A percentile compares a stretch with the other conserved stretches of the same genome.
phyloP scores from a whole-genome alignment of 2,797 vertebrate genomes.

The Rhynchotus rufescens region DNA sequence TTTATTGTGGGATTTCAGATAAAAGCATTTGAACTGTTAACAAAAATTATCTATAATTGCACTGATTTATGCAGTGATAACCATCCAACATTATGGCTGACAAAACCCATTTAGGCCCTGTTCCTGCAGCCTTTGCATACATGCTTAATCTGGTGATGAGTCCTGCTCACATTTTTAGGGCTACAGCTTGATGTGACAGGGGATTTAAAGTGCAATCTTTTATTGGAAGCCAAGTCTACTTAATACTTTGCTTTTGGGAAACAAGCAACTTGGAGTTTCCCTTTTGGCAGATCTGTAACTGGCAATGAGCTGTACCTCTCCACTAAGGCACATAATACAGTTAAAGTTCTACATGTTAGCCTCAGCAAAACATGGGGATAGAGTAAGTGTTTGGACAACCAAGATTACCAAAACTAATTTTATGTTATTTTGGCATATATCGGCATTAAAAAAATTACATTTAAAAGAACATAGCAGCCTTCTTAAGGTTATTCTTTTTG shows the following conservation, averaged over 20 bases:
- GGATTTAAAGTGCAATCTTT: neutral
- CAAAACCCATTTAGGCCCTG: neutral
- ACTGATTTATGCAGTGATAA: slow-evolving; percentile 2
- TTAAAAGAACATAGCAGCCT: neutral
- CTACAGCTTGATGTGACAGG: neutral
- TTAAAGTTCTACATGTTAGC: neutral
- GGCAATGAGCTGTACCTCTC: neutral
- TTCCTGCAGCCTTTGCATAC: neutral
- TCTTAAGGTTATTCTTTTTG: neutral
- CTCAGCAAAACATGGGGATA: neutral
- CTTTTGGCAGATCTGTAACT: neutral
- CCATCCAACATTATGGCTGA: neutral
- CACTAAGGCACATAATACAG: neutral
- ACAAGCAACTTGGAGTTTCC: neutral
- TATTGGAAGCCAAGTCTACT: neutral
- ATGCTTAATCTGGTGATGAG: neutral
- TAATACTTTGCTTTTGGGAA: neutral
- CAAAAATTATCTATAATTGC: slow-evolving; percentile 13
- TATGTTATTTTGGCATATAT: neutral
- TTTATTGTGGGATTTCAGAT: neutral
- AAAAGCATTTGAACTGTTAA: slow-evolving; percentile 11
- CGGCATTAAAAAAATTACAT: neutral
- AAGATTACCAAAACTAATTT: neutral
- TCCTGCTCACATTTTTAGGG: neutral
- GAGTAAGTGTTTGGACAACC: neutral